Conservation (phyloP, 2,888 invertebrate species). For the Scelioninae gen. 2 region DNA sequence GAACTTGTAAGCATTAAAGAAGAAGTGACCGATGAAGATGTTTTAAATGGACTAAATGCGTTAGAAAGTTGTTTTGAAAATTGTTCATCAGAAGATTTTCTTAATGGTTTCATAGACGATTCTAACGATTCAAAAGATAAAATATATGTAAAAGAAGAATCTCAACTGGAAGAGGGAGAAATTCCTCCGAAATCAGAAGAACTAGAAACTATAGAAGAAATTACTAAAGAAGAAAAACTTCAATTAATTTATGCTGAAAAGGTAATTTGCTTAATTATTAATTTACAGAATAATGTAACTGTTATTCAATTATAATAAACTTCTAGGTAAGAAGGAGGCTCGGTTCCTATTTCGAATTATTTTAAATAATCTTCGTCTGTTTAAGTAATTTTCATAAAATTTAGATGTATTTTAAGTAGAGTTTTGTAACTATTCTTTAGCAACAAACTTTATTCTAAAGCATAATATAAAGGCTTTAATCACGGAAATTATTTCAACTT, state of each 20-base stretch:
- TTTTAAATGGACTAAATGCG: conserved; percentile 67
- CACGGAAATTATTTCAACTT: too few species aligned
- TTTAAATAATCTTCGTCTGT: too few species aligned
- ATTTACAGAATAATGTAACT: too few species aligned
- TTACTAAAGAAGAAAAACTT: conserved; percentile 55
- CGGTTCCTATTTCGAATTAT: too few species aligned
- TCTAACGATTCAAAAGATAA: conserved; percentile 16
- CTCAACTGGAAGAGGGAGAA: conserved; percentile 50
- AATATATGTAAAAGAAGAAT: conserved; percentile 41
- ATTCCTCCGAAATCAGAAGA: conserved; percentile 42
- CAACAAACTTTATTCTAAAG: too few species aligned
- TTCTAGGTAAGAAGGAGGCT: too few species aligned
- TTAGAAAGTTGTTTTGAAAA: conserved; percentile 69
- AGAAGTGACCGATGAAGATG: conserved; percentile 66
- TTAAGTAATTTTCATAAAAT: too few species aligned
- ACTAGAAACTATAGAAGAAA: conserved; percentile 58
- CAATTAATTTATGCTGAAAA: conserved; percentile 57
- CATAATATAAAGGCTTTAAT: too few species aligned
- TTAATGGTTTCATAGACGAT: conserved; percentile 32
- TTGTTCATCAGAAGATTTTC: conserved; percentile 55
- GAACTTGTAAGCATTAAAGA: too few species aligned
- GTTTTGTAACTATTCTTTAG: too few species aligned
- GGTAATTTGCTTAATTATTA: conserved; percentile 31
- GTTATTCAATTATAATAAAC: too few species aligned
- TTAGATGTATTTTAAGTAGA: too few species aligned